Evolutionary conservation across 2,113 vertebrate genomes (phyloP).

Genomic region (Ahaetulla prasina): DNA sequence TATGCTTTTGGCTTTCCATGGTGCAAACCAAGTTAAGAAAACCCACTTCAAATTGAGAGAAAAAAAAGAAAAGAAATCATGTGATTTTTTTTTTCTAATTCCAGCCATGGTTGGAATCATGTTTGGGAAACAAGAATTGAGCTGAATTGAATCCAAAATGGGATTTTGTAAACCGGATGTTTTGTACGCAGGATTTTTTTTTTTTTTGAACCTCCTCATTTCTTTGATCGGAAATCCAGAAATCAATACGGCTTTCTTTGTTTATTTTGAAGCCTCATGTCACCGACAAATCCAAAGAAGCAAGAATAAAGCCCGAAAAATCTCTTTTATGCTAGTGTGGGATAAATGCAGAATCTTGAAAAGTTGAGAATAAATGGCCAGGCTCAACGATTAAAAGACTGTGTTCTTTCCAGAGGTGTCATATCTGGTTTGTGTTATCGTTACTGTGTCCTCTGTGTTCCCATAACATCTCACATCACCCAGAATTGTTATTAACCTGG

Average conservation of each 20-base stretch:
- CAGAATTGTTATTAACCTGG: neutral
- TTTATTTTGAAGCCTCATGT: neutral
- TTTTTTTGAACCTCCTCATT: neutral
- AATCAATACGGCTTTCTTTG: neutral
- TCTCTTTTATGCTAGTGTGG: neutral
- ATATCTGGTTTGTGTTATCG: neutral
- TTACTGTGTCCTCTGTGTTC: neutral
- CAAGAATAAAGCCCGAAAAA: neutral
- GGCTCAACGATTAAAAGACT: neutral
- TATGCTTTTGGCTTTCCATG: neutral
- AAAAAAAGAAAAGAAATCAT: neutral
- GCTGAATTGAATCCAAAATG: neutral
- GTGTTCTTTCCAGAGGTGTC: neutral
- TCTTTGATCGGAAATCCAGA: neutral
- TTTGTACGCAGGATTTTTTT: no score
- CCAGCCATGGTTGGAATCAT: no score
- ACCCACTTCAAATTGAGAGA: neutral
- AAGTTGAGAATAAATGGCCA: neutral
- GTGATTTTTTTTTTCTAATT: neutral
- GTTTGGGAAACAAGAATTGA: neutral
- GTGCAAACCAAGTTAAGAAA: neutral
- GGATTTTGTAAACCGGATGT: neutral
- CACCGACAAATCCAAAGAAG: neutral
- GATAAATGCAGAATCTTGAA: no score
- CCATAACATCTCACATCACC: neutral